phyloP scores from a whole-genome alignment of 2,888 invertebrate genomes.

The Callyntrura guangdongensis region DNA sequence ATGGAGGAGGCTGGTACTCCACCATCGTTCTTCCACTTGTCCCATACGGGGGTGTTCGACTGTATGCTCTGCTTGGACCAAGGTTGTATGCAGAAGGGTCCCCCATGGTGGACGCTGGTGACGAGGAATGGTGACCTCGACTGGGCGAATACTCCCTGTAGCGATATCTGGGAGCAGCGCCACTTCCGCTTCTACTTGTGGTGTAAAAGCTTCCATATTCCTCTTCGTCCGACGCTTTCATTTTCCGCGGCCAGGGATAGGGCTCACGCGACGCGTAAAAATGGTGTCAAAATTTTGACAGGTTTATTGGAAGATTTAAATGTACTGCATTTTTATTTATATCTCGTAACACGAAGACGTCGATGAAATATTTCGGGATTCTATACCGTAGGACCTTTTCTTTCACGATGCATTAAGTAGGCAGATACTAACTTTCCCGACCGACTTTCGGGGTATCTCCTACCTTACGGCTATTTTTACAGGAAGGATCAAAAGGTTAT shows the following conservation, averaged over 20 bases:
- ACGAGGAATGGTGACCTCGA: conserved; percentile 83
- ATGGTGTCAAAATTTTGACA: conserved; percentile 38
- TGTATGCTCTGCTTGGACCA: conserved; percentile 81
- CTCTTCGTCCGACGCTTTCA: conserved; percentile 84
- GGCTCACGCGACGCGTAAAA: conserved; percentile 60
- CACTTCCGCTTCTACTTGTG: conserved; percentile 79
- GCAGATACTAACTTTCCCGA: not conserved
- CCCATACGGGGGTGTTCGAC: conserved; percentile 82
- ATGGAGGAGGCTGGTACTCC: conserved; percentile 83
- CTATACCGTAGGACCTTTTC: not conserved
- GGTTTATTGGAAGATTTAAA: conserved; percentile 33
- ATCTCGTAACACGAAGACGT: conserved; percentile 53
- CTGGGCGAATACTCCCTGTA: conserved; percentile 84
- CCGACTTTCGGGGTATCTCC: not conserved
- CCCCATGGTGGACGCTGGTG: conserved; percentile 71
- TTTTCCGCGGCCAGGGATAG: conserved; percentile 70
- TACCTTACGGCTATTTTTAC: not conserved
- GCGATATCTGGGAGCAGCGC: conserved; percentile 78
- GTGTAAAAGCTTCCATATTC: conserved; percentile 84
- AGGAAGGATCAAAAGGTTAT: conserved; percentile 26
- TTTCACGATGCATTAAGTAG: not conserved
- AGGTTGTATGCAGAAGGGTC: conserved; percentile 82
- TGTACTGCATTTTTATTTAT: conserved; percentile 58
- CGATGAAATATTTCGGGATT: not conserved
- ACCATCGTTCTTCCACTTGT: conserved; percentile 81